These are phyloP conservation scores for Myopa tessellatipennis DNA, from an alignment of 2,888 invertebrate species.

Conservation along the genomic window DNA sequence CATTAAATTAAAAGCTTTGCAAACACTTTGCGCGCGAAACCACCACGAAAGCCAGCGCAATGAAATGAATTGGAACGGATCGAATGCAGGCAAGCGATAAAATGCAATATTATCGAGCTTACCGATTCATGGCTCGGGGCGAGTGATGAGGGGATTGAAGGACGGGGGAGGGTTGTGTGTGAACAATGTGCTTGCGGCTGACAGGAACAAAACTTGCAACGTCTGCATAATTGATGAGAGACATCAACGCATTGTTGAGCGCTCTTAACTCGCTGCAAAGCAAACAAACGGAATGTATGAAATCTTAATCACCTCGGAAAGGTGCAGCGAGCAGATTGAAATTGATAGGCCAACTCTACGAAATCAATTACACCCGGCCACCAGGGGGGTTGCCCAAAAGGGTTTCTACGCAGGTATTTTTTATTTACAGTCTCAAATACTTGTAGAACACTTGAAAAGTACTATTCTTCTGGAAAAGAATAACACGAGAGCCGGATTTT, in stretches of 20 bases:
- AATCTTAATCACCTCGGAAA: background rate
- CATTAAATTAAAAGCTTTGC: slow-evolving; percentile 63
- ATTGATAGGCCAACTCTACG: no score
- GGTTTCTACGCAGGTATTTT: no score
- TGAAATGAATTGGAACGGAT: slow-evolving; percentile 31
- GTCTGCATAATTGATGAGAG: slow-evolving; percentile 34
- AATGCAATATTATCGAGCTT: slow-evolving; percentile 28
- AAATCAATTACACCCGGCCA: no score
- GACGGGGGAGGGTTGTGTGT: background rate
- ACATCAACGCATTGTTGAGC: slow-evolving; percentile 3
- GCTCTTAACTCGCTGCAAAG: background rate
- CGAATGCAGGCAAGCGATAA: slow-evolving; percentile 23
- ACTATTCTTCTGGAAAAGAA: no score
- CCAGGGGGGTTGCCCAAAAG: no score
- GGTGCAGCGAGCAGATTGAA: background rate
- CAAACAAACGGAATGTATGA: background rate
- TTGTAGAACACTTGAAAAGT: no score
- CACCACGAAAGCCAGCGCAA: slow-evolving; percentile 19
- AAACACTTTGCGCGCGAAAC: slow-evolving; percentile 49
- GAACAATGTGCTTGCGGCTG: slow-evolving; percentile 1
- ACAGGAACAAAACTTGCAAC: slow-evolving; percentile 10
- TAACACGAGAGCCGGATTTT: no score
- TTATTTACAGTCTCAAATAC: no score
- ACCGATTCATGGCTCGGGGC: background rate
- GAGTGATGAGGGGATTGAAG: background rate